phyloP scores from a whole-genome alignment of 2,888 invertebrate genomes.

The Noctua pronuba region DNA sequence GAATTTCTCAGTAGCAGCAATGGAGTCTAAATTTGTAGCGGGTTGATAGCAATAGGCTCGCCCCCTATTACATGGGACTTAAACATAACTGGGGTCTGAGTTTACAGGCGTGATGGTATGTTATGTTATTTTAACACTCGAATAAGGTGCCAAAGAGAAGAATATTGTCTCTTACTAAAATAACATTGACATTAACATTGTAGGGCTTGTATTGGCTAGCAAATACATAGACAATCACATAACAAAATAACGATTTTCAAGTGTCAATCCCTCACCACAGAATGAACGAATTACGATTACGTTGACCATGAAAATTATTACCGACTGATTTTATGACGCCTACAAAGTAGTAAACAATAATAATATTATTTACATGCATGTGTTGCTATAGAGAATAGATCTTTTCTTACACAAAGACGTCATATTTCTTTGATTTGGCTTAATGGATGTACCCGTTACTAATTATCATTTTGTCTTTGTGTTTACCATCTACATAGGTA shows the following conservation, averaged over 20 bases:
- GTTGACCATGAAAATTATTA: conserved; percentile 48
- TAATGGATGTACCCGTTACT: conserved; percentile 26
- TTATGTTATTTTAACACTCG: neutral
- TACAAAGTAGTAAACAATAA: conserved; percentile 53
- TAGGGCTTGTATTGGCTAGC: neutral
- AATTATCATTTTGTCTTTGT: conserved; percentile 19
- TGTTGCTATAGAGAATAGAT: neutral
- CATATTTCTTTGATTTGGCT: conserved; percentile 27
- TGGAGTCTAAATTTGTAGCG: too few relatives aligned
- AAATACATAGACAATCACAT: conserved; percentile 16
- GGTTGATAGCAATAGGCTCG: too few relatives aligned
- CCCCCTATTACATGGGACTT: too few relatives aligned
- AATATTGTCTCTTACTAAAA: neutral
- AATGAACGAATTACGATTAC: conserved; percentile 44
- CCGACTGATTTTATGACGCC: conserved; percentile 44
- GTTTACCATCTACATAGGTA: neutral
- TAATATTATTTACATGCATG: conserved; percentile 9
- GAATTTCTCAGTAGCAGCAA: too few relatives aligned
- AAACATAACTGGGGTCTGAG: too few relatives aligned
- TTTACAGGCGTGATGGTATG: too few relatives aligned
- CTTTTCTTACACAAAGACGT: conserved; percentile 14
- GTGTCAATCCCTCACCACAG: conserved; percentile 37
- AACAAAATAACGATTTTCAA: conserved; percentile 21
- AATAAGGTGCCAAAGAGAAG: neutral
- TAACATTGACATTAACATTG: neutral